Base-by-base conservation (phyloP, 2,113 vertebrate genomes). In the Cyprinodon tularosa region DNA sequence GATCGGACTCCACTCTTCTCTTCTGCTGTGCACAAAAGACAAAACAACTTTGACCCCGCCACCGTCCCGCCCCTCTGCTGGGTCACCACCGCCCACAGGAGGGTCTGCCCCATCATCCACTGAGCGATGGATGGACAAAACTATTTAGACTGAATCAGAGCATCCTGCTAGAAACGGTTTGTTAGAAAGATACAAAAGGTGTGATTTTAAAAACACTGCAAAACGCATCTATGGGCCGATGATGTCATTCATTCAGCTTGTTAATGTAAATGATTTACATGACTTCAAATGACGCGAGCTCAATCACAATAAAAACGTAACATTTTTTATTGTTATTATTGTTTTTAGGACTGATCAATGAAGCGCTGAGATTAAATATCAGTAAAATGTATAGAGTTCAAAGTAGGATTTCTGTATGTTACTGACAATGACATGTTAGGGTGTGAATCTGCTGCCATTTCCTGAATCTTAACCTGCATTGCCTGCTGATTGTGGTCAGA, bases 1-100 rank as follows among this genome's bases (percentile, higher is more conserved):
- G 92, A 90, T 94, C 86, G 78, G 89, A 92, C 92, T 93, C 92
- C 93, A 94, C 89, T 94, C 94, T 92, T 76, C 89, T 93, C 93
- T 91, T 78, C 88, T 86, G 91, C 90, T 91, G 77, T 66, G 84
- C 91, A 93, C 92, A 93, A 93, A 92, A 93, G 90, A 91, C 86
- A 82, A 65, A 87, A 72, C 81, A 93, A 90, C 93, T 92, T 83
- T 92, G 89, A 92, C 91, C 91, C 81, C 60, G 71, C 29, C 60
- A 9, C 36, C 1, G 84, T 77, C 86, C 73, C 90, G 84, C 88
- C 90, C 86, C 82, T 68, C 40, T 6, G 0, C 29, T 11, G 60
- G 74, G 50, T 78, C 72, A 76, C n/a, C 66, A 38, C 70, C 38
- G 64, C 57, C 65, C 71, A 65, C n/a, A 3, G 15, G 13, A 13